These are phyloP conservation scores for Dicentrarchus labrax DNA, from an alignment of 2,113 vertebrate species.

Conservation along the genomic window DNA sequence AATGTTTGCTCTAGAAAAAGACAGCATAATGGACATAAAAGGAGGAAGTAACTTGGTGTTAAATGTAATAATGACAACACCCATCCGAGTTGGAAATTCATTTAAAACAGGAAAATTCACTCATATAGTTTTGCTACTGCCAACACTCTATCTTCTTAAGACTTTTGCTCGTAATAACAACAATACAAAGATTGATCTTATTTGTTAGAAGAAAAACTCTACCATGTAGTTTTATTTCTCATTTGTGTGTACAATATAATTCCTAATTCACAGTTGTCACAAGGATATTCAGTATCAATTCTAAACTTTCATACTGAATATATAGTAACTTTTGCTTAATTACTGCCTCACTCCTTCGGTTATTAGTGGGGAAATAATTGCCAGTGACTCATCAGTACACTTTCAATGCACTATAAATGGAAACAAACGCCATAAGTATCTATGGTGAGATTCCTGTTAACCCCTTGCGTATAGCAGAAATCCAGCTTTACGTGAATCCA, in stretches of 20 bases:
- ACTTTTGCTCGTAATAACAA: background rate
- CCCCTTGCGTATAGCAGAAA: background rate
- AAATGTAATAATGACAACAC: background rate
- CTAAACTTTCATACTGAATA: background rate
- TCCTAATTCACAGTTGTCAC: background rate
- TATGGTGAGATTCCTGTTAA: background rate
- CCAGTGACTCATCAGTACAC: background rate
- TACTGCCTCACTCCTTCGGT: background rate
- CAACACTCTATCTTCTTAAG: background rate
- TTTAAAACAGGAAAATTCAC: background rate
- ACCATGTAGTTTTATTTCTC: too few relatives aligned
- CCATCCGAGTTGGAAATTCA: background rate
- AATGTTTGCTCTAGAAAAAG: background rate
- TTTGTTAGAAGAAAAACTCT: background rate
- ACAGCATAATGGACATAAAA: background rate
- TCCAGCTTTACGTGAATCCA: background rate
- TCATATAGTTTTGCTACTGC: background rate
- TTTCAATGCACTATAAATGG: background rate
- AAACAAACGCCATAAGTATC: background rate
- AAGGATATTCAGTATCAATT: background rate
- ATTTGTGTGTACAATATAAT: background rate
- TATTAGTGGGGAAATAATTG: background rate
- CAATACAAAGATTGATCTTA: background rate
- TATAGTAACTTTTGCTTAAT: background rate
- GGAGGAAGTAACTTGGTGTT: background rate